phyloP scores from a whole-genome alignment of 2,888 invertebrate species.

The Hipparchia sbordonii region DNA sequence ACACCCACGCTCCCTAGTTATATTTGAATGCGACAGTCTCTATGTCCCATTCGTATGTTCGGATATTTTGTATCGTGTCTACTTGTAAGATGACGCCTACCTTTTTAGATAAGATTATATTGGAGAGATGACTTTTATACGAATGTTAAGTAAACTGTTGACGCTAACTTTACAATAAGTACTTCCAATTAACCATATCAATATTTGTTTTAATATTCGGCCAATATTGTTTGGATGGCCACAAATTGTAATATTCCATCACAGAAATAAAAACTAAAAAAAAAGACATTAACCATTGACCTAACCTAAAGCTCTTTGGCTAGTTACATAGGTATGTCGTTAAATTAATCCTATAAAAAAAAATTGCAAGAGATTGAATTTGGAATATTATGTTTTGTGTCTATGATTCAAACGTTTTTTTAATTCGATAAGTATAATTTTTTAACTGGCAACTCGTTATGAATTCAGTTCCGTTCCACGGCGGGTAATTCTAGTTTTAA shows the following conservation, averaged over 20 bases:
- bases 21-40: conserved; percentile 62
- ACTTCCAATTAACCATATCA: conserved; percentile 78
- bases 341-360: not conserved
- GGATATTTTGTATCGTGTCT: conserved; percentile 69
- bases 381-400: conserved; percentile 31
- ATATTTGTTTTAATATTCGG: conserved; percentile 51
- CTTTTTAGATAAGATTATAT: conserved; percentile 81
- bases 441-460: conserved; percentile 54
- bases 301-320: not conserved
- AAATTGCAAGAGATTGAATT: not conserved
- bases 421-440: conserved; percentile 31
- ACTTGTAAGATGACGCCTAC: conserved; percentile 73
- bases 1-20: conserved; percentile 42
- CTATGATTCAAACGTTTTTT: conserved; percentile 5
- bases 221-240: conserved; percentile 25
- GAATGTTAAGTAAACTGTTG: conserved; percentile 81
- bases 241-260: conserved; percentile 29
- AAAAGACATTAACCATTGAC: too few relatives aligned
- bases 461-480: conserved; percentile 49
- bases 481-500: conserved; percentile 50
- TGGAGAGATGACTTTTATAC: conserved; percentile 82
- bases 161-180: conserved; percentile 77
- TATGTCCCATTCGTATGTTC: conserved; percentile 61
- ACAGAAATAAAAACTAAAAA: not conserved
- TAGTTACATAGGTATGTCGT: not conserved